These are phyloP conservation scores for Leptinotarsa rubiginosa DNA, from an alignment of 2,888 invertebrate species.

Conservation along the genomic window DNA sequence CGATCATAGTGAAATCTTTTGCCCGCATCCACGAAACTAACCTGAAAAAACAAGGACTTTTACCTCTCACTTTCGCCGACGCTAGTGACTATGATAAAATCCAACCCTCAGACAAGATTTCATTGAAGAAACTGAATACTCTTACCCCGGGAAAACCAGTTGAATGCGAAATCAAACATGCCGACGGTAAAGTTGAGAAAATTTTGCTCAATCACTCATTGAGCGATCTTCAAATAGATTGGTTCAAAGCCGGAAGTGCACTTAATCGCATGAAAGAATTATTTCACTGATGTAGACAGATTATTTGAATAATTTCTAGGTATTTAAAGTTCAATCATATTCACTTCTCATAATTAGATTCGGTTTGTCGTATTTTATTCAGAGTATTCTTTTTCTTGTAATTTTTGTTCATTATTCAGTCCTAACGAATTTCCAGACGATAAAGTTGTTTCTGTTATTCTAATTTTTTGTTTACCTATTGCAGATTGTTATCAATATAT, in stretches of 20 bases:
- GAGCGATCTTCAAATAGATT: constrained; percentile 96
- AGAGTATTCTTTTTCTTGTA: too few relatives aligned
- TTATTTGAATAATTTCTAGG: constrained; percentile 3
- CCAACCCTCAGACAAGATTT: constrained; percentile 80
- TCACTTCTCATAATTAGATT: too few relatives aligned
- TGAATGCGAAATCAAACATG: constrained; percentile 91
- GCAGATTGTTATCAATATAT: too few relatives aligned
- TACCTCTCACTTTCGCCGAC: constrained; percentile 95
- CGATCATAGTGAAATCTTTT: constrained; percentile 98
- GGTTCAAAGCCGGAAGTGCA: constrained; percentile 99
- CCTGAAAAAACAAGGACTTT: constrained; percentile 96
- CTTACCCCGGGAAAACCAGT: constrained; percentile 92
- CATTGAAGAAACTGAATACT: constrained; percentile 75
- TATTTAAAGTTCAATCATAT: neutral
- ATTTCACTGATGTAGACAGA: constrained; percentile 31
- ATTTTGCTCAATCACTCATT: constrained; percentile 93
- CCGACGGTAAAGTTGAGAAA: constrained; percentile 86
- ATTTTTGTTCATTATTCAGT: too few relatives aligned
- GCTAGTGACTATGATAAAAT: constrained; percentile 96
- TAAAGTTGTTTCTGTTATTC: neutral
- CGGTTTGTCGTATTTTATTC: too few relatives aligned
- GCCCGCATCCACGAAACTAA: constrained; percentile 99
- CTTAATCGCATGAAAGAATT: constrained; percentile 97
- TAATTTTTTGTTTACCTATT: neutral
- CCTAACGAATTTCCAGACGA: too few relatives aligned